These are phyloP conservation scores for Origma solitaria DNA, from an alignment of 2,113 vertebrate species.

Conservation along the genomic window DNA sequence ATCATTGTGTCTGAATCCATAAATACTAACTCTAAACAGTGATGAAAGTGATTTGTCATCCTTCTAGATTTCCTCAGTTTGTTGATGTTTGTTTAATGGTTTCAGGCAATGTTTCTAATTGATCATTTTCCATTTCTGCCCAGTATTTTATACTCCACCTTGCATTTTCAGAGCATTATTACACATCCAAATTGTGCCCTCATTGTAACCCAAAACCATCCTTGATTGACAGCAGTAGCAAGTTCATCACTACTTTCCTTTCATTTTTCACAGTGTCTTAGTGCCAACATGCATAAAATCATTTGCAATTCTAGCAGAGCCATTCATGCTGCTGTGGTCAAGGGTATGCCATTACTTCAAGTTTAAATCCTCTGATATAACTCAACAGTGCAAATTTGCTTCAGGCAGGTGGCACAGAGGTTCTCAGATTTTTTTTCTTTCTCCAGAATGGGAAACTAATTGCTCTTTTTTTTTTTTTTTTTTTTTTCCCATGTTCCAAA, in stretches of 20 bases:
- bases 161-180: neutral
- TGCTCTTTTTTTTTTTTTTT: neutral
- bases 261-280: neutral
- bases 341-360: slow-evolving; percentile 27
- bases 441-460: slow-evolving; percentile 8
- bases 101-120: neutral
- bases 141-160: neutral
- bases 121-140: neutral
- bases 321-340: neutral
- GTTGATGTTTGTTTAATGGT: neutral
- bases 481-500: no score
- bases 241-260: neutral
- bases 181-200: neutral
- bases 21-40: neutral
- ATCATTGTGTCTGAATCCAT: neutral
- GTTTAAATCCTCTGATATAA: slow-evolving; percentile 15
- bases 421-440: neutral
- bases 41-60: neutral
- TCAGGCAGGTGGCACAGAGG: neutral
- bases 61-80: neutral
- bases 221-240: neutral
- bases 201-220: neutral
- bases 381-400: slow-evolving; percentile 26
- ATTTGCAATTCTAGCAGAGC: slow-evolving; percentile 40
- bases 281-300: neutral